Percentiles rank a stretch among this genome's conserved stretches.
phyloP scores from a whole-genome alignment of 2,113 vertebrate species.

The Ceuthmochares aereus region DNA sequence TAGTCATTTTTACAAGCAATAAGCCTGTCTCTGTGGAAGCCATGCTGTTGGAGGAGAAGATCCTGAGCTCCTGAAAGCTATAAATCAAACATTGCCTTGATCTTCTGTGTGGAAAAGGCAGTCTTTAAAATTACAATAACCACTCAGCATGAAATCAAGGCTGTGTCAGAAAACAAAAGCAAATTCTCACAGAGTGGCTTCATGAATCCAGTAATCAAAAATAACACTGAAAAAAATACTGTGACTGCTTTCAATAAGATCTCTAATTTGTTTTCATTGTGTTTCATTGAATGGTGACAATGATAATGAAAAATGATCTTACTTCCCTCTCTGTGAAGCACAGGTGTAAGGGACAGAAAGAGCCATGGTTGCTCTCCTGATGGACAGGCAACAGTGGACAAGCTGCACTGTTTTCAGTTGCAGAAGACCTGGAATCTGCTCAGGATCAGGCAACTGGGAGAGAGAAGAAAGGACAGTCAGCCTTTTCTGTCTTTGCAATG shows the following conservation, averaged over 20 bases:
- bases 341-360: background rate
- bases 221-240: background rate
- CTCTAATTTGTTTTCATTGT: background rate
- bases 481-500: rapidly evolving
- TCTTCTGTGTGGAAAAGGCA: background rate
- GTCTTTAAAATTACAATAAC: background rate
- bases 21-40: background rate
- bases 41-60: background rate
- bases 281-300: background rate
- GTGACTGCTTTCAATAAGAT: background rate
- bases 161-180: background rate
- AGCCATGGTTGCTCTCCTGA: background rate
- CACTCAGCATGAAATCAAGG: background rate
- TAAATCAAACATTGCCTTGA: background rate
- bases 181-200: background rate
- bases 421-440: background rate
- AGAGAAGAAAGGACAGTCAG: background rate
- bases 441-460: background rate
- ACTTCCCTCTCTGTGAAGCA: background rate
- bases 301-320: background rate
- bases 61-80: background rate
- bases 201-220: background rate
- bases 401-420: background rate
- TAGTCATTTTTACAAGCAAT: background rate
- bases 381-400: background rate